Base-by-base conservation (phyloP, 2,888 invertebrate species). In the Sphaerophoria rueppellii region DNA sequence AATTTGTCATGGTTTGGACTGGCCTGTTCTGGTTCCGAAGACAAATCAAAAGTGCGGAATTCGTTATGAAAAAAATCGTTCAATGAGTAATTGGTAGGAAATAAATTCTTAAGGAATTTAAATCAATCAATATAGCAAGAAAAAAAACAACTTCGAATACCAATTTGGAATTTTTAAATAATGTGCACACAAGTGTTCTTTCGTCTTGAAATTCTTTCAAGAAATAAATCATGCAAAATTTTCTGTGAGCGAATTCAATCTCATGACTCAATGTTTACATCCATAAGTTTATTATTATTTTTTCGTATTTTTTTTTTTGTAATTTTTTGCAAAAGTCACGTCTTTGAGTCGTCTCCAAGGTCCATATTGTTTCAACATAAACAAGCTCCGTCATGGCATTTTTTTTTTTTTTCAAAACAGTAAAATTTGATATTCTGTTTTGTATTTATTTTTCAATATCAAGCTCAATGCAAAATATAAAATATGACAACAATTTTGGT, bases 221-320 rank as follows among this genome's bases (percentile, higher is more conserved):
- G n/a, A 32, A 35, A 50, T 65, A 11, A 48, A 65, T 65, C 63
- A 65, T 50, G 16, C 7, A 65, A 34, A 50, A n/a, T 32, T 4
- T 12, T 14, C 6, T 24, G 24, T 24, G 5, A 40, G 12, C 2
- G 6, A 4, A 24, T n/a, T 1, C 34, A n/a, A n/a, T 12, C 24
- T 43, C 43, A 40, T 40, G 40, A 67, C 37, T 67, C 67, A 65
- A 65, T 65, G 37, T 65, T 65, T 65, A 52, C 52, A 67, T 52
- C 4, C 6, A 52, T 24, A 37, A 52, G n/a, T 50, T 16, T 35
- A 6, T 7, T 24, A 24, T 24, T 24, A 2, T 24, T 24, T 24
- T 24, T 24, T 24, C 24, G 24, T 24, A 24, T 50, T 54, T 37
- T 54, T 40, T 7, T 50, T 6, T 50, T 40, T 60, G 43, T 43